Evolutionary conservation across 2,113 vertebrate genomes (phyloP), one percentile per base, ranked within the genome.

Genomic region (Hippoglossus stenolepis): DNA sequence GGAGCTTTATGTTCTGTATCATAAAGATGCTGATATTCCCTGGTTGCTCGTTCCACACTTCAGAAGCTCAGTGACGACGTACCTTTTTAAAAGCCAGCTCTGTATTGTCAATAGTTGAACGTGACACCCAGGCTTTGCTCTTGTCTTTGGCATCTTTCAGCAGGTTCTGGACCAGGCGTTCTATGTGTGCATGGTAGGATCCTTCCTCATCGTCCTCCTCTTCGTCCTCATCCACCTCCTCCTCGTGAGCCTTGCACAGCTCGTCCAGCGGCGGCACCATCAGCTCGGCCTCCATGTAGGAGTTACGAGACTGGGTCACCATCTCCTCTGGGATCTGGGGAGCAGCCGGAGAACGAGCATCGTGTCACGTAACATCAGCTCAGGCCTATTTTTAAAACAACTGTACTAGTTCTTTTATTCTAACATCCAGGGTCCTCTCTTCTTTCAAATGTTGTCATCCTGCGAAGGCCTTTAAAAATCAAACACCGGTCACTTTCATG

Each of bases 61-160:
- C 6, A 51, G 47, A 51, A 51, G 14, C 18, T 53, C 49, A 20
- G 12, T 6, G 53, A 35, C 9, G 6, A 5, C 15, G 12, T 7
- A 98, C 98, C 97, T 99, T 99, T 95, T 96, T 99, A 89, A 96
- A 98, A n/a, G 96, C 93, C 0, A 99, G 94, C 9, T 99, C 98
- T 8, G 96, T 91, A 23, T 95, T 95, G 76, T 98, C 96, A 2
- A 59, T 24, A 62, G 94, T 94, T 26, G 96, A 86, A 54, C 96
- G 95, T 0, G 95, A 90, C 80, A 97, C 91, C 98, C 98, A 99
- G 82, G 94, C 96, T 92, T 96, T 98, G 91, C 96, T 96, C 85
- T 96, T 98, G 56, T 99, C 97, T 86, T 93, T 97, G 88, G 95
- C 95, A 82, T 99, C 98, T 86, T 96, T 98, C 79, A 96, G 94